A percentile compares a stretch with the other conserved stretches of the same genome.
Conservation (phyloP, 1,140 invertebrate species). For the Apis cerana region DNA sequence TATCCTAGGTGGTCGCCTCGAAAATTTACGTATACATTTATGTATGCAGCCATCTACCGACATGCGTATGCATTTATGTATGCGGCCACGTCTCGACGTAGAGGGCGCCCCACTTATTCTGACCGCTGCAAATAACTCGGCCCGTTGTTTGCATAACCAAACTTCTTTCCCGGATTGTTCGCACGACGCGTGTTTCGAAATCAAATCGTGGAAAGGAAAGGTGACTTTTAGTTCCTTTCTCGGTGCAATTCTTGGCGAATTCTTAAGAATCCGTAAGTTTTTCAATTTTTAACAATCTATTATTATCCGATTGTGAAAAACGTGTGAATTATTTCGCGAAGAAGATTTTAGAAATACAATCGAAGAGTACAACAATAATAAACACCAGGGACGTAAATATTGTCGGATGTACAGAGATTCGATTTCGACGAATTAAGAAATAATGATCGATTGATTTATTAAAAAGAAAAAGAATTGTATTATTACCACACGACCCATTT, state of each 20-base stretch:
- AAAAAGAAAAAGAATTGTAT: neutral
- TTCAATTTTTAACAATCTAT: too few relatives aligned
- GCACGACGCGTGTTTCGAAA: neutral
- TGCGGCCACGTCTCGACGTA: slow-evolving; percentile 20
- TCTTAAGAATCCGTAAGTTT: too few relatives aligned
- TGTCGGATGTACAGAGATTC: too few relatives aligned
- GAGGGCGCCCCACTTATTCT: slow-evolving; percentile 45
- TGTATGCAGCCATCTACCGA: slow-evolving; percentile 51
- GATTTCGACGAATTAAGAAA: too few relatives aligned
- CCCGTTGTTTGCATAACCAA: slow-evolving; percentile 44
- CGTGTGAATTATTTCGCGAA: too few relatives aligned
- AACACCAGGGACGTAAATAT: too few relatives aligned
- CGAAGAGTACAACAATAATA: too few relatives aligned
- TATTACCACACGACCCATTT: neutral
- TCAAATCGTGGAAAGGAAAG: neutral
- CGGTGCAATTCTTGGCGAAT: too few relatives aligned
- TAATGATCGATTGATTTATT: neutral
- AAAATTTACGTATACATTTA: slow-evolving; percentile 52
- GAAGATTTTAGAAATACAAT: too few relatives aligned
- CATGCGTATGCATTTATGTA: slow-evolving; percentile 52
- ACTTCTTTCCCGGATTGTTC: slow-evolving; percentile 39
- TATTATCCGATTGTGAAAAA: too few relatives aligned
- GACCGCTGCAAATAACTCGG: slow-evolving; percentile 39
- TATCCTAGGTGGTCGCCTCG: neutral
- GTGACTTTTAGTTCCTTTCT: too few relatives aligned